Evolutionary conservation across 2,888 invertebrate genomes (phyloP).

Genomic region (Arctia plantaginis): DNA sequence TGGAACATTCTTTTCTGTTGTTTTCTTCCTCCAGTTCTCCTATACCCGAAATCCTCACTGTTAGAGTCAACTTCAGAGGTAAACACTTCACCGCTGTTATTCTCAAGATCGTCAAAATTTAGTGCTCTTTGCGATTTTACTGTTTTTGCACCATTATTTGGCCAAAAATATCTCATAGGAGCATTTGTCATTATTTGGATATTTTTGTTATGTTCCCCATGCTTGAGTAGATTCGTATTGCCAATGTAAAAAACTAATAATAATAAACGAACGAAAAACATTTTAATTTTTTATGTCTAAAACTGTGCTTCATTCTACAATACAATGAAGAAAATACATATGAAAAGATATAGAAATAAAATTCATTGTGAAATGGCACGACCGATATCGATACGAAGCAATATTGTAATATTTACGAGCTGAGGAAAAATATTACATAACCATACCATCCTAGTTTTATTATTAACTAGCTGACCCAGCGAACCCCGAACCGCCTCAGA

Average conservation of each 20-base stretch:
- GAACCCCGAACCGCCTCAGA: too few species aligned
- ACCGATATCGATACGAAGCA: slow-evolving; percentile 1
- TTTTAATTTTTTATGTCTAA: slow-evolving; percentile 6
- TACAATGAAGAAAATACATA: background rate
- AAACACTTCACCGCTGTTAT: slow-evolving; percentile 1
- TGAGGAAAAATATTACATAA: background rate
- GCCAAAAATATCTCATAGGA: background rate
- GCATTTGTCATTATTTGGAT: background rate
- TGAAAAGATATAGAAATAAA: background rate
- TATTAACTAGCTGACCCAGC: too few species aligned
- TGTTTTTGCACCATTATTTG: background rate
- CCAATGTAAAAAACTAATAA: background rate
- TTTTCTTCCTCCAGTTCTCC: background rate
- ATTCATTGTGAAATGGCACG: slow-evolving; percentile 2
- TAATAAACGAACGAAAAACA: background rate
- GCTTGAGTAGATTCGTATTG: background rate
- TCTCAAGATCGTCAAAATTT: background rate
- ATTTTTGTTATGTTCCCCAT: background rate
- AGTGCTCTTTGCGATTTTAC: slow-evolving; percentile 1
- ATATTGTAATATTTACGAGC: slow-evolving; percentile 10
- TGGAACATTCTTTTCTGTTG: slow-evolving; percentile 4
- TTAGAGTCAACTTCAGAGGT: background rate
- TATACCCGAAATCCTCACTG: background rate
- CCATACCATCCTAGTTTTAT: too few species aligned
- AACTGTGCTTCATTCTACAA: background rate